Percentiles rank a stretch among this genome's conserved stretches.
Conservation (phyloP, 2,797 vertebrate genomes). For the Sciaenops ocellatus region DNA sequence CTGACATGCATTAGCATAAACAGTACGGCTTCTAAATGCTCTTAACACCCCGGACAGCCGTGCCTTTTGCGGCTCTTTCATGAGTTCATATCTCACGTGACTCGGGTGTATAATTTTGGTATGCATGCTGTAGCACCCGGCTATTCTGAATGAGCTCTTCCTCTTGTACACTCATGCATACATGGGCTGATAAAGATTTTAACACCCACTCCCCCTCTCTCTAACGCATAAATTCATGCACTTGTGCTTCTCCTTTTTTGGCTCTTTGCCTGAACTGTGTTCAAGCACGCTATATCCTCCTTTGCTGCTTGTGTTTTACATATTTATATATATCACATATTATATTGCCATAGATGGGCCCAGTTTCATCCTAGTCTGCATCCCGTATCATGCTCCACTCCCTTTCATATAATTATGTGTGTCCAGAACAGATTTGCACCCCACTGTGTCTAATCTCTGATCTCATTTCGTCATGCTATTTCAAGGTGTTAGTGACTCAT, state of each 20-base stretch:
- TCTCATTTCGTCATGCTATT: constrained; percentile 57
- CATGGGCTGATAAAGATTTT: constrained; percentile 32
- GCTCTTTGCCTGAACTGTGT: constrained; percentile 8
- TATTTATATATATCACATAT: neutral
- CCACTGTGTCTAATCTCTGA: constrained; percentile 51
- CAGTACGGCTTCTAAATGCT: constrained; percentile 41
- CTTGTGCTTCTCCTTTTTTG: constrained; percentile 8
- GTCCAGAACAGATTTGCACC: constrained; percentile 49
- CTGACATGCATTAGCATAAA: constrained; percentile 63
- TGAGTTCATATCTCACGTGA: constrained; percentile 32
- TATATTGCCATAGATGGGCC: neutral
- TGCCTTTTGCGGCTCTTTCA: neutral
- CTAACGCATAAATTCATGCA: constrained; percentile 9
- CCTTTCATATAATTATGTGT: constrained; percentile 44
- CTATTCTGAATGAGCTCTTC: constrained; percentile 15
- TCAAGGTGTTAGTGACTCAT: constrained; percentile 53
- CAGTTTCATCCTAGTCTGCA: constrained; percentile 14
- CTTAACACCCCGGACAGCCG: constrained; percentile 15
- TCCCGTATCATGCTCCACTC: too few species aligned
- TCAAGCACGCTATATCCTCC: neutral
- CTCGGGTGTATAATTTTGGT: neutral
- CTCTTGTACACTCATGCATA: constrained; percentile 13
- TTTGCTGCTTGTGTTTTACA: neutral
- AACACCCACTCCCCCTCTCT: constrained; percentile 3
- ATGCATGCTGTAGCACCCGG: constrained; percentile 10